Evolutionary conservation across 2,888 invertebrate species (phyloP), one percentile per base, ranked within the genome.

Genomic region (Ganaspis brasiliensis): DNA sequence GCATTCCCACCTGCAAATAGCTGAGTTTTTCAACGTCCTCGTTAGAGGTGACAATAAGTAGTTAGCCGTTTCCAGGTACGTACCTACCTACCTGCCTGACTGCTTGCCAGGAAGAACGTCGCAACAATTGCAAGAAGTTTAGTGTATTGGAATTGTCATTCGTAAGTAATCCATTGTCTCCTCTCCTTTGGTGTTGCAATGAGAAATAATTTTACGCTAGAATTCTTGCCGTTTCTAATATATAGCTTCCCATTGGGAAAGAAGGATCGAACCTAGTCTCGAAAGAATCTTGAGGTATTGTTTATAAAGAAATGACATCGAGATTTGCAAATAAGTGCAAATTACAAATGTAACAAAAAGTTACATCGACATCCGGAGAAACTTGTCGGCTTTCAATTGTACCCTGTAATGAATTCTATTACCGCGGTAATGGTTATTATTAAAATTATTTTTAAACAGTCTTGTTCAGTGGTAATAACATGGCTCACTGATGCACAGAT

Each of bases 21-120:
- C 83, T 84, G 77, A 84, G 84, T 88, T 88, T 87, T 88, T 87
- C 82, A 35, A 77, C 82, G 83, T 86, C 85, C 89, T 90, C 90
- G 88, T 90, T 90, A 90, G 84, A 90, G 90, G 90, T 90, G 90
- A 90, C 90, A 90, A 90, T 90, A 90, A 89, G 89, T 90, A 89
- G 88, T 88, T 89, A 87, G 82, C 84, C 84, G 84, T 87, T 89
- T 90, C 90, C 88, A 89, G 85, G 88, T 89, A 89, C 79, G 79
- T 86, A 82, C 56, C 71, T 72, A 52, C 76, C 76, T 72, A 63
- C 76, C 76, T 63, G 70, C 59, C 56, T 70, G 71, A 74, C 40
- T 35, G 35, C 74, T 21, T 59, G 63, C 71, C 75, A 75, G 70
- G 70, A 63, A 70, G 59, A 75, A 75, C 57, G 71, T 71, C 71